Evolutionary conservation across 2,888 invertebrate species (phyloP).

Genomic region (Epicampocera succincta): DNA sequence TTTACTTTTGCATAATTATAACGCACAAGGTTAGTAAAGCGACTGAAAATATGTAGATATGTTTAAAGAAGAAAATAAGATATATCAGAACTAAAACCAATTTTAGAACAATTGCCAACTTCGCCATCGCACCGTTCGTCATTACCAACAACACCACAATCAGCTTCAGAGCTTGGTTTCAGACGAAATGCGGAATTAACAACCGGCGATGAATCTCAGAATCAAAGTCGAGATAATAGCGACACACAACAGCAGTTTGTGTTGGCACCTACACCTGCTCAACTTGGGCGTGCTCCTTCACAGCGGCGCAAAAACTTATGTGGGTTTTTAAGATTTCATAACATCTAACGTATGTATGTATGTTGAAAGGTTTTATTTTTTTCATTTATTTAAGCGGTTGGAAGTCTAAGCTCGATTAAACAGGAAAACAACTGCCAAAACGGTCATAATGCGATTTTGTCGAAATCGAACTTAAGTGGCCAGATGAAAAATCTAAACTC

Average conservation of each 20-base stretch:
- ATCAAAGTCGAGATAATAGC: constrained; percentile 74
- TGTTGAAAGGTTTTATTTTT: not conserved
- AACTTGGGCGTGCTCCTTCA: constrained; percentile 93
- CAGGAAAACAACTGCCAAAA: constrained; percentile 46
- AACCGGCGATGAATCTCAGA: constrained; percentile 74
- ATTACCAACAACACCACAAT: constrained; percentile 81
- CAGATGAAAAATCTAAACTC: constrained; percentile 69
- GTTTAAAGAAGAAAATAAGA: not conserved
- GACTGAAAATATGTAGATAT: not conserved
- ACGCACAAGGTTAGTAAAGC: constrained; percentile 68
- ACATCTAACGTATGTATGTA: not conserved
- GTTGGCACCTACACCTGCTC: constrained; percentile 96
- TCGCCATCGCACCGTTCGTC: constrained; percentile 79
- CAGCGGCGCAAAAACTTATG: constrained; percentile 93
- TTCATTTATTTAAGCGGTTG: constrained; percentile 44
- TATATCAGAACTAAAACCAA: not conserved
- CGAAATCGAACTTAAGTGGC: constrained; percentile 58
- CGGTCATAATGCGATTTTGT: constrained; percentile 45
- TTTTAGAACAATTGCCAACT: constrained; percentile 74
- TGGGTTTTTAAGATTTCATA: constrained; percentile 76
- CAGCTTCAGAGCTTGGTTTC: constrained; percentile 73
- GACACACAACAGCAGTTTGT: constrained; percentile 84
- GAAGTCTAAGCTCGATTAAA: constrained; percentile 58
- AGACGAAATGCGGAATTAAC: constrained; percentile 58
- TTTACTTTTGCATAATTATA: constrained; percentile 75